Conservation (phyloP, 2,797 vertebrate species). For the Spinus pinus region DNA sequence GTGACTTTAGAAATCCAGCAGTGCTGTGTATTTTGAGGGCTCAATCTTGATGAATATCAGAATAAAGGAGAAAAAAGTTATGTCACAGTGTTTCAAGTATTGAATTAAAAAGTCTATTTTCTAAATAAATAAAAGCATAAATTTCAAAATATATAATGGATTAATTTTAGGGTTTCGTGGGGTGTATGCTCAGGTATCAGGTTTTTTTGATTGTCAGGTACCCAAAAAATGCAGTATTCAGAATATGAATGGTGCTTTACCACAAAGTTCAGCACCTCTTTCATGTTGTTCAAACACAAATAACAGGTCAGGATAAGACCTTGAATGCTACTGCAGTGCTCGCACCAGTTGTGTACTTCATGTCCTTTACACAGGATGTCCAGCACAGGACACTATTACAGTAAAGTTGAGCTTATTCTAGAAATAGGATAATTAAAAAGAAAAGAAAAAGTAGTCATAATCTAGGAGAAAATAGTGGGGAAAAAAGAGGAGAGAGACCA, state of each 20-base stretch:
- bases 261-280: not conserved
- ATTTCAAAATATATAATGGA: not conserved
- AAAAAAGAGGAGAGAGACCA: not conserved
- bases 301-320: not conserved
- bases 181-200: rapidly evolving
- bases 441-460: not conserved
- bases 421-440: not conserved
- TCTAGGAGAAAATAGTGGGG: not conserved
- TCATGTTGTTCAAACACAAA: not conserved
- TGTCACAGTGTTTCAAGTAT: not conserved
- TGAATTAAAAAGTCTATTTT: not conserved
- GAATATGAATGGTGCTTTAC: not conserved
- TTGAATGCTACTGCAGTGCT: not conserved
- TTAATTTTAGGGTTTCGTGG: not conserved
- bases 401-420: not conserved
- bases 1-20: not conserved
- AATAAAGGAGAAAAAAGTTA: not conserved
- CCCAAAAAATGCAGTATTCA: not conserved
- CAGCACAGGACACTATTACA: not conserved
- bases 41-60: not conserved
- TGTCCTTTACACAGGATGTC: not conserved
- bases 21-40: not conserved
- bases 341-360: not conserved
- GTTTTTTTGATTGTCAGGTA: not conserved
- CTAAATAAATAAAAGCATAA: not conserved